These are phyloP conservation scores for Actinernus sp. DNA, from an alignment of 92 coral and sea anemone genomes.

Conservation along the genomic window DNA sequence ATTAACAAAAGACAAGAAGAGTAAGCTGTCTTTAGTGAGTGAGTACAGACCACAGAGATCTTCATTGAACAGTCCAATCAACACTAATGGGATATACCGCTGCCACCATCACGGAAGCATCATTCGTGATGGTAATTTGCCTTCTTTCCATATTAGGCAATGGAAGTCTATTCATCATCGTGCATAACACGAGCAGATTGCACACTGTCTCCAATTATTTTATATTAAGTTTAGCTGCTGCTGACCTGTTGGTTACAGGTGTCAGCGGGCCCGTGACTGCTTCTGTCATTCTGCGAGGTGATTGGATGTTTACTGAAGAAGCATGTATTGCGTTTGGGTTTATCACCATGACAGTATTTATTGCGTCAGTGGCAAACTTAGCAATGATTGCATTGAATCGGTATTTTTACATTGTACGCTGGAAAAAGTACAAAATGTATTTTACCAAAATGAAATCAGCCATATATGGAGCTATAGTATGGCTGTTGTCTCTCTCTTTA, in stretches of 20 bases:
- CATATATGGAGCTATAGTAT: constrained; percentile 37
- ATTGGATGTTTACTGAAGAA: constrained; percentile 67
- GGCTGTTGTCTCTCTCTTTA: constrained; percentile 68
- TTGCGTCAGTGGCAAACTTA: constrained; percentile 84
- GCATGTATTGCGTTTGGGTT: constrained; percentile 79
- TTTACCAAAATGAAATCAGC: constrained; percentile 48
- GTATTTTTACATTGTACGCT: constrained; percentile 79
- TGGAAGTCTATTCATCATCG: constrained; percentile 59
- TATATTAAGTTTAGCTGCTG: constrained; percentile 87
- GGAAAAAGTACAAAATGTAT: constrained; percentile 67
- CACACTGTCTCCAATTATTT: constrained; percentile 74
- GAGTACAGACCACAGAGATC: no score
- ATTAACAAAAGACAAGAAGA: no score
- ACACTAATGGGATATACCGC: constrained; percentile 9
- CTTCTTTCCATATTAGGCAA: constrained; percentile 68
- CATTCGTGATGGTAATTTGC: constrained; percentile 53
- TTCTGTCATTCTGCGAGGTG: constrained; percentile 43
- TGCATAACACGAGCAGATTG: constrained; percentile 39
- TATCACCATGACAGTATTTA: constrained; percentile 78
- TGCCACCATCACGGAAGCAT: constrained; percentile 46
- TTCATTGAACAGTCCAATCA: no score
- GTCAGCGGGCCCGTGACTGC: constrained; percentile 93
- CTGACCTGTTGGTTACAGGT: constrained; percentile 82
- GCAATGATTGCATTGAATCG: constrained; percentile 91
- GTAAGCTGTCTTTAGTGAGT: no score